Base-by-base conservation (phyloP, 1,140 invertebrate species). In the Samia ricini region DNA sequence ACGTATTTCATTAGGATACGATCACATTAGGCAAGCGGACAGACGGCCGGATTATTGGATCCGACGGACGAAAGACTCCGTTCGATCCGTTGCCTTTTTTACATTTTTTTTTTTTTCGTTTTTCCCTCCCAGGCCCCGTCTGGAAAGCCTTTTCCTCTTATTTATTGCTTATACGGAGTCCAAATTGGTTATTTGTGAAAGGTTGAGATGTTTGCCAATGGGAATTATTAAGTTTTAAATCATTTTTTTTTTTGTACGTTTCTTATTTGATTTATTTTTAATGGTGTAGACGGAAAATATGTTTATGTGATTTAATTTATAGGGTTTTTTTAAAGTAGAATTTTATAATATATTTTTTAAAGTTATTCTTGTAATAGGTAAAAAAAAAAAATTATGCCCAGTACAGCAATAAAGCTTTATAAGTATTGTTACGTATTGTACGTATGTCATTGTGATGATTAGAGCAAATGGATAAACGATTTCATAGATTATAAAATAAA, bases 61-160 rank as follows among this genome's bases (percentile, higher is more conserved):
- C 83, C 81, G 82, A 81, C 84, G 84, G 84, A 81, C 86, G 83
- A 82, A 81, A 79, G 84, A 83, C 84, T 23, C n/a, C n/a, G n/a
- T 89, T 89, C 86, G 86, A 89, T 89, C 86, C 81, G 73, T 65
- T 81, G 77, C 80, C 79, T 87, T 77, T 82, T 82, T 81, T 68
- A 56, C 61, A 71, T 79, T 84, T 85, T 77, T 68, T 70, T 72
- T 70, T 70, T 64, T 60, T 19, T 52, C 52, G 61, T 74, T 76
- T 80, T 75, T 69, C 65, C 69, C 68, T 66, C 60, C 64, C 73
- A 69, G 70, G 77, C 71, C 71, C 77, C 78, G 84, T 88, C 85
- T 87, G 84, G 86, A 79, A 88, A 85, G 82, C 80, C 83, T 85
- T 87, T 87, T 87, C 86, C 86, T 84, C 82, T 89, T 89, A 89